Base-by-base conservation (phyloP, 2,888 invertebrate genomes). In the Brassicogethes aeneus region DNA sequence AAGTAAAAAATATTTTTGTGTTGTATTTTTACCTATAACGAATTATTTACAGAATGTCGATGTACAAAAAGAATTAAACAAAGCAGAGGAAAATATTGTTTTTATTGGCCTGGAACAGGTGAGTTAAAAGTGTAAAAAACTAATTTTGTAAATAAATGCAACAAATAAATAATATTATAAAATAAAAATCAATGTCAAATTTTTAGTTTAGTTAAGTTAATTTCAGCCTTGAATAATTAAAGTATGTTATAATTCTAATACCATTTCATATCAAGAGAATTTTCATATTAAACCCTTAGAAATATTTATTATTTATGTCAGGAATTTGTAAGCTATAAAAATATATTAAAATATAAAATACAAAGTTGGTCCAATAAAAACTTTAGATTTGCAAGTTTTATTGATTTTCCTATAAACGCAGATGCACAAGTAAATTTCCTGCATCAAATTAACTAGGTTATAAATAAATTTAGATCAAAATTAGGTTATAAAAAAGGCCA, bases 41-140 rank as follows among this genome's bases (percentile, higher is more conserved):
- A 3, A 17, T 2, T 17, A 23, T 23, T 16, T 37, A 12, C 46
- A 67, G 67, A 60, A 61, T 50, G 51, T 53, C 30, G 59, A 64
- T 40, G 40, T 66, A 15, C 61, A 63, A 48, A 57, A 57, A 36
- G 56, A 61, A 48, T 56, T 68, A 36, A 52, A 56, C 41, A 55
- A 59, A 42, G 60, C 62, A n/a, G 64, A 67, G 47, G 59, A 62
- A 44, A 56, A 63, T 38, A 66, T 69, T 36, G 53, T 66, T 37
- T 50, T 53, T 35, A 57, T 66, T 35, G 69, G 68, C 32, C 50
- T 65, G 38, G 62, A 63, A 50, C 69, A 68, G 63, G 68, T 66
- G 57, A 52, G 48, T 53, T 3, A 32, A 53, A 52, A 53, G 53
- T 54, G 41, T 39, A 45, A 48, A 46, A n/a, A 23, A 7, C 10